Percentiles rank a stretch among this genome's conserved stretches.
Conservation (phyloP, 2,797 vertebrate genomes). For the Onychomys torridus region DNA sequence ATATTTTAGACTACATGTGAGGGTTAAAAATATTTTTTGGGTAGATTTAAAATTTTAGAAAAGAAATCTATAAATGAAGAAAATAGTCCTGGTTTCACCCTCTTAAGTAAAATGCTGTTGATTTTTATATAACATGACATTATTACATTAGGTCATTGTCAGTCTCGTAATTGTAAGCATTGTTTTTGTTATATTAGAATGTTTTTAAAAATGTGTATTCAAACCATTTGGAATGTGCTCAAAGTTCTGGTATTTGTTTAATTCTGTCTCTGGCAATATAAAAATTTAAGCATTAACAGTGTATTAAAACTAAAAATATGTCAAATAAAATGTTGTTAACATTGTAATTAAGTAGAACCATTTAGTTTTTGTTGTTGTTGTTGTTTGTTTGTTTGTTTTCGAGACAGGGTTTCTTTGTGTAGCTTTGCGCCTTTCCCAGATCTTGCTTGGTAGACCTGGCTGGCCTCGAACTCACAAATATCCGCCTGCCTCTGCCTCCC, state of each 20-base stretch:
- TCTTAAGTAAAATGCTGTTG: slow-evolving; percentile 39
- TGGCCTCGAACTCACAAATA: no score
- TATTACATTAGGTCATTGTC: slow-evolving; percentile 33
- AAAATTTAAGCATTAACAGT: slow-evolving; percentile 39
- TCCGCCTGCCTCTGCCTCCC: no score
- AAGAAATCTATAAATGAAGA: background rate
- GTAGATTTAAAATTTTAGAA: slow-evolving; percentile 49
- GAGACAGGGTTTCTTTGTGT: no score
- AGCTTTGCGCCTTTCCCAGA: no score
- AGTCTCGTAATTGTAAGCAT: slow-evolving; percentile 46
- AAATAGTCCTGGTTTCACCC: background rate
- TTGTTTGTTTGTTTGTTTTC: no score
- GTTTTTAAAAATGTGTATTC: slow-evolving; percentile 33
- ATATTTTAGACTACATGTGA: background rate
- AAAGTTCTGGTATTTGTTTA: slow-evolving; percentile 44
- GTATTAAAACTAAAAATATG: slow-evolving; percentile 37
- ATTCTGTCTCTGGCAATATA: slow-evolving; percentile 29
- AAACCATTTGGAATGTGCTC: slow-evolving; percentile 30
- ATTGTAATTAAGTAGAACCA: slow-evolving; percentile 20
- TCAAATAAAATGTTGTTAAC: slow-evolving; percentile 61
- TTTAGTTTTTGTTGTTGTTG: no score
- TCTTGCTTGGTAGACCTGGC: no score
- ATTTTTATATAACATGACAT: slow-evolving; percentile 42
- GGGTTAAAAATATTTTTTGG: slow-evolving; percentile 2
- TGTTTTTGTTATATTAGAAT: slow-evolving; percentile 60